Conservation (phyloP, 2,888 invertebrate genomes). For the Erebia epiphron region DNA sequence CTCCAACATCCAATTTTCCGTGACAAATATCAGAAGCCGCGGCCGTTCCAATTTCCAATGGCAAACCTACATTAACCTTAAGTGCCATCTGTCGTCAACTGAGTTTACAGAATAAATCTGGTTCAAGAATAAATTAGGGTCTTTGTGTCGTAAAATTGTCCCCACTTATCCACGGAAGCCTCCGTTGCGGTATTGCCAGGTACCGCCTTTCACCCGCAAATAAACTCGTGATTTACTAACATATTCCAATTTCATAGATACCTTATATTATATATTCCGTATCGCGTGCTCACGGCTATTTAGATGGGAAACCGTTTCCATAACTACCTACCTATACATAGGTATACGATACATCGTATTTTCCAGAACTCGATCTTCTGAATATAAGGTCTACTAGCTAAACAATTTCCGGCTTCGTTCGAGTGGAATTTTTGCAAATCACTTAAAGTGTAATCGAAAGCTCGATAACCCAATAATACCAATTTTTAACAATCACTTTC, state of each 20-base stretch:
- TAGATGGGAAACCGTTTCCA: slow-evolving; percentile 4
- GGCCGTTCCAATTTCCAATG: slow-evolving; percentile 74
- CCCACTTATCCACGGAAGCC: slow-evolving; percentile 46
- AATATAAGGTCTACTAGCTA: no score
- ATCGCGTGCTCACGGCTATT: slow-evolving; percentile 23
- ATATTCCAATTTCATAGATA: slow-evolving; percentile 46
- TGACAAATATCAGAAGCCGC: slow-evolving; percentile 71
- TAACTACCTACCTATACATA: background rate
- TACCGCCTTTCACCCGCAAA: slow-evolving; percentile 54
- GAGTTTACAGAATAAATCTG: slow-evolving; percentile 72
- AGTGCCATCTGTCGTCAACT: slow-evolving; percentile 74
- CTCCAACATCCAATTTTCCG: slow-evolving; percentile 66
- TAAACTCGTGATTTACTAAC: slow-evolving; percentile 59
- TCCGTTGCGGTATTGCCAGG: slow-evolving; percentile 44
- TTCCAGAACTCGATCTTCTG: background rate
- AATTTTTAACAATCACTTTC: no score
- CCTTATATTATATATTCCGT: slow-evolving; percentile 14
- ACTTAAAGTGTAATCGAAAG: no score
- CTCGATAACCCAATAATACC: no score
- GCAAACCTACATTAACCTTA: slow-evolving; percentile 77
- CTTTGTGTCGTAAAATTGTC: slow-evolving; percentile 71
- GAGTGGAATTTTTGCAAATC: no score
- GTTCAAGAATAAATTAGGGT: slow-evolving; percentile 80
- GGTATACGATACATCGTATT: background rate
- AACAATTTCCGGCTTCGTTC: no score